These are phyloP conservation scores for Drosophila anomelani DNA, from an alignment of 2,888 invertebrate genomes.

Conservation along the genomic window DNA sequence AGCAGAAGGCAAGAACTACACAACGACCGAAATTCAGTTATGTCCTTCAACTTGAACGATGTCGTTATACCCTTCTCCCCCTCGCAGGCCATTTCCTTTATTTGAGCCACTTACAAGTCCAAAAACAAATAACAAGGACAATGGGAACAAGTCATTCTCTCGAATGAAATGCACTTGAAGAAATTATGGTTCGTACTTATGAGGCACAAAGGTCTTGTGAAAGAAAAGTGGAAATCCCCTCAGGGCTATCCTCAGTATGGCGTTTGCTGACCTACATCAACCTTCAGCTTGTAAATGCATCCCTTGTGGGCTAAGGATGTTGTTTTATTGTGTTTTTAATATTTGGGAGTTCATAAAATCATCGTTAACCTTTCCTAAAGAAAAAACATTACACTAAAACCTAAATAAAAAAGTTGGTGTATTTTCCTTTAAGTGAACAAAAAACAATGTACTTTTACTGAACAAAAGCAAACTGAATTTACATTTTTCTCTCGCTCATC, in stretches of 20 bases:
- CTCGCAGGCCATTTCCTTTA: slow-evolving; percentile 29
- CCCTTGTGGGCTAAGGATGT: not conserved
- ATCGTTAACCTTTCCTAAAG: too few species aligned
- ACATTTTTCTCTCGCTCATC: not conserved
- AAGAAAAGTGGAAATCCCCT: not conserved
- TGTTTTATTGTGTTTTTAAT: not conserved
- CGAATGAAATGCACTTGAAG: slow-evolving; percentile 19
- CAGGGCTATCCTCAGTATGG: not conserved
- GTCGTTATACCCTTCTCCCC: slow-evolving; percentile 29
- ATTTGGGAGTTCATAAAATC: not conserved
- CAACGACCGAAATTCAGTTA: slow-evolving; percentile 36
- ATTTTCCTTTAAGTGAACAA: not conserved
- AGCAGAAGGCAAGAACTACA: slow-evolving; percentile 49
- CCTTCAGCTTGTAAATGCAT: not conserved
- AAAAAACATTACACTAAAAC: not conserved
- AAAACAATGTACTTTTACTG: not conserved
- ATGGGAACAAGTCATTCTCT: slow-evolving; percentile 37
- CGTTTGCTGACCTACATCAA: not conserved
- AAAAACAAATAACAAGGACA: slow-evolving; percentile 35
- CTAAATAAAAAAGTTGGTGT: not conserved
- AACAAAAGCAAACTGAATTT: slow-evolving; percentile 1
- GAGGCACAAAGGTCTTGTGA: not conserved
- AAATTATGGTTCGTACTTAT: not conserved
- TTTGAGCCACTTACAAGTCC: slow-evolving; percentile 48
- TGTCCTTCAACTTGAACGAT: slow-evolving; percentile 69